A percentile compares a stretch with the other conserved stretches of the same genome.
These are phyloP conservation scores for Anthonomus grandis DNA, from an alignment of 1,140 invertebrate genomes.

Conservation along the genomic window DNA sequence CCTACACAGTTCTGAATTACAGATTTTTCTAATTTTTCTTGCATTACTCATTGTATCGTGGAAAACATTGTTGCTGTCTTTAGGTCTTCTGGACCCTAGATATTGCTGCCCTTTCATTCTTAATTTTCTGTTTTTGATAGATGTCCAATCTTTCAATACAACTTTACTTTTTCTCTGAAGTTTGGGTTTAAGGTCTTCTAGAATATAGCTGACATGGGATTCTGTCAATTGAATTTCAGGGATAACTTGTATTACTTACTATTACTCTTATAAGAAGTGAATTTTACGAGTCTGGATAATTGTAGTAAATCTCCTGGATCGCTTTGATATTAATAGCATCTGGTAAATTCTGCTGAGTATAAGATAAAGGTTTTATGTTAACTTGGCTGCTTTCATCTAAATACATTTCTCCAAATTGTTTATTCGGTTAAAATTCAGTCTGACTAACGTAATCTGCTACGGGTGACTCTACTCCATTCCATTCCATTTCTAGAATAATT, in stretches of 20 bases:
- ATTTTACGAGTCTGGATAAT: conserved; percentile 5
- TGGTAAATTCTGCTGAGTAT: neutral
- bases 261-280: neutral
- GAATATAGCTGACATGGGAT: neutral
- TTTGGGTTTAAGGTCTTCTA: conserved; percentile 2
- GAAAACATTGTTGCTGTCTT: conserved; percentile 1
- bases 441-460: conserved; percentile 3
- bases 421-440: neutral
- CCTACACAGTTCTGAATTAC: neutral
- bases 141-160: neutral
- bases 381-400: neutral
- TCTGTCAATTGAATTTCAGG: neutral
- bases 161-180: neutral
- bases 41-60: conserved; percentile 3
- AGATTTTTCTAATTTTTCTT: neutral
- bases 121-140: conserved; percentile 6
- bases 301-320: conserved; percentile 2
- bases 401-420: conserved; percentile 3
- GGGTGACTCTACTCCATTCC: neutral
- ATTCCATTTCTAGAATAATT: conserved; percentile 9
- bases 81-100: conserved; percentile 3
- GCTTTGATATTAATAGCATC: conserved; percentile 2
- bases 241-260: conserved; percentile 2
- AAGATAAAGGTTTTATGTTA: neutral
- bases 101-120: conserved; percentile 5